Evolutionary conservation across 1,140 invertebrate genomes (phyloP).

Genomic region (Littorina saxatilis): DNA sequence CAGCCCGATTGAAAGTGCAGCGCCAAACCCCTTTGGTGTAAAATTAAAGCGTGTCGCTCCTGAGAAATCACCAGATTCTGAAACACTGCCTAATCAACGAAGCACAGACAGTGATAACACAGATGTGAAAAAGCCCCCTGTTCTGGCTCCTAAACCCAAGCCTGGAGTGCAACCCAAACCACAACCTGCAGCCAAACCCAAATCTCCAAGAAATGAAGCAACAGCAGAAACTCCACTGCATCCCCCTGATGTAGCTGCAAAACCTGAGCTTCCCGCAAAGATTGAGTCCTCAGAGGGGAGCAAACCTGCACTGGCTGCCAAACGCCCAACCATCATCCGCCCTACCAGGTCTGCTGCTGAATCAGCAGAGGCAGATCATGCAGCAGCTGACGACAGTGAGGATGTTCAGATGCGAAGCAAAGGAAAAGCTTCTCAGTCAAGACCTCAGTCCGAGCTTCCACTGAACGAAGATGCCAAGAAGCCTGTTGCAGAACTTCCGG

Average conservation of each 20-base stretch:
- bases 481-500: neutral
- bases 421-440: neutral
- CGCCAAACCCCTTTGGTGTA: neutral
- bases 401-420: constrained; percentile 30
- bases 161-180: constrained; percentile 49
- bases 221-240: neutral
- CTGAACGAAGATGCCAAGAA: neutral
- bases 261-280: neutral
- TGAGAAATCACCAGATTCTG: neutral
- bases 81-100: neutral
- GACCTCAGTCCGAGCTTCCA: constrained; percentile 12
- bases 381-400: neutral
- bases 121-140: constrained; percentile 25
- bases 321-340: constrained; percentile 50
- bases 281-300: neutral
- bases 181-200: constrained; percentile 14
- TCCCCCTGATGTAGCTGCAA: neutral
- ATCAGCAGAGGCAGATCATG: constrained; percentile 1
- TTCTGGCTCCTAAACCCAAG: constrained; percentile 47
- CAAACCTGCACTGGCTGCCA: constrained; percentile 1
- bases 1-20: neutral
- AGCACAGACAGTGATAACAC: neutral
- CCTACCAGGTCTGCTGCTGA: constrained; percentile 32
- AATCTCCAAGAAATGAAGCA: neutral
- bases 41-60: constrained; percentile 13